phyloP scores from a whole-genome alignment of 2,797 vertebrate species.

The Phalanger gymnotis region DNA sequence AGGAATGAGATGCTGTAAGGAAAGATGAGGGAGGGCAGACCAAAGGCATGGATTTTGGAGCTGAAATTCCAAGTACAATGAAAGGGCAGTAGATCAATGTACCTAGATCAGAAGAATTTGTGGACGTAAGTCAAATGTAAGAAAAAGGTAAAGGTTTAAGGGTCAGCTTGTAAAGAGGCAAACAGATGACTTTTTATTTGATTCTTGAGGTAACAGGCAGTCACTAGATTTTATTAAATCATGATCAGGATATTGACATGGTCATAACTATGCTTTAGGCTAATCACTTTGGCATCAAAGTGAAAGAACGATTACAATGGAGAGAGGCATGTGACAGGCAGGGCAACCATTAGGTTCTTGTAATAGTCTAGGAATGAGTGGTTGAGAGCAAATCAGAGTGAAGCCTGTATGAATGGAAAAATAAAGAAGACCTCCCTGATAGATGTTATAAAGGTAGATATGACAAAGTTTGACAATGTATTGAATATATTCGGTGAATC shows the following conservation, averaged over 20 bases:
- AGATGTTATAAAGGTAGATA: background rate
- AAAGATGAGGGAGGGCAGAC: background rate
- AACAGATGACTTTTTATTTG: background rate
- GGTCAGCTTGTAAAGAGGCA: background rate
- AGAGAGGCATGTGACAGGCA: background rate
- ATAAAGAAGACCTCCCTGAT: background rate
- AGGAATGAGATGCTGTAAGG: background rate
- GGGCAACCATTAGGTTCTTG: background rate
- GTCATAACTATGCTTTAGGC: no score
- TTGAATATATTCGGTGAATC: background rate
- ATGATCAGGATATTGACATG: no score
- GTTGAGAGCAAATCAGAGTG: background rate
- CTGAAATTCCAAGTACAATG: background rate
- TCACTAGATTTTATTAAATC: background rate
- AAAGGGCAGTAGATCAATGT: background rate
- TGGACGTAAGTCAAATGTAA: background rate
- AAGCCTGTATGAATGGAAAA: background rate
- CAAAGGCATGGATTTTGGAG: background rate
- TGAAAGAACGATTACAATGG: background rate
- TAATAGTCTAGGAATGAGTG: background rate
- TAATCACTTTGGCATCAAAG: background rate
- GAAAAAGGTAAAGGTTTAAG: background rate
- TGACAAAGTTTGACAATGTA: background rate
- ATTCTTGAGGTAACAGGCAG: no score
- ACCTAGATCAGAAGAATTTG: background rate